Percentiles rank a stretch among this genome's conserved stretches.
These are phyloP conservation scores for Lithobates sylvaticus DNA, from an alignment of 2,797 vertebrate species.

Conservation along the genomic window DNA sequence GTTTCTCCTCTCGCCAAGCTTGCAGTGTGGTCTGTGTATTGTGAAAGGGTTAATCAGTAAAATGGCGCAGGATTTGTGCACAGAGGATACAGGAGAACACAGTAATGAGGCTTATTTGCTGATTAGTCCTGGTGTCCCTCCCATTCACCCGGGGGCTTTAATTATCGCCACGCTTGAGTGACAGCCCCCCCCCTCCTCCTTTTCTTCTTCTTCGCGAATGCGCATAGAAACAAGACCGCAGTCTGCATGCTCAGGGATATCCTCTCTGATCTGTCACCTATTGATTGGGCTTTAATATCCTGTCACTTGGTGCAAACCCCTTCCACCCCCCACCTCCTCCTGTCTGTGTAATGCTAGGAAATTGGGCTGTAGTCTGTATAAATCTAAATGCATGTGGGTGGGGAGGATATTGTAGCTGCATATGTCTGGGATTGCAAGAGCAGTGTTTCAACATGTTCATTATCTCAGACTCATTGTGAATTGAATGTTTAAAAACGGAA, in stretches of 20 bases:
- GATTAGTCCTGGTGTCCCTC: slow-evolving; percentile 12
- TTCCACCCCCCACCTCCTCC: neutral
- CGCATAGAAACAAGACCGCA: neutral
- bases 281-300: neutral
- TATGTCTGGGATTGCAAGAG: slow-evolving; percentile 15
- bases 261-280: neutral
- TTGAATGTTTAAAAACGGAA: neutral
- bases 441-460: neutral
- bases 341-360: neutral
- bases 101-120: slow-evolving; percentile 49
- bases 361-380: neutral
- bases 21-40: neutral
- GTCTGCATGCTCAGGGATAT: neutral
- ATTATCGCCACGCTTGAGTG: slow-evolving; percentile 10
- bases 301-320: neutral
- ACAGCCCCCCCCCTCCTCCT: neutral
- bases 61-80: slow-evolving; percentile 28
- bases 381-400: slow-evolving; percentile 1
- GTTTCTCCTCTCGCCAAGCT: neutral
- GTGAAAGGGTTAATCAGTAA: slow-evolving; percentile 16
- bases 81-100: slow-evolving; percentile 27
- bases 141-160: slow-evolving; percentile 9
- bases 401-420: neutral
- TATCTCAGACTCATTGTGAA: neutral
- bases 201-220: neutral